Conservation (phyloP, 92 coral and sea anemone genomes). For the Metridium senile region DNA sequence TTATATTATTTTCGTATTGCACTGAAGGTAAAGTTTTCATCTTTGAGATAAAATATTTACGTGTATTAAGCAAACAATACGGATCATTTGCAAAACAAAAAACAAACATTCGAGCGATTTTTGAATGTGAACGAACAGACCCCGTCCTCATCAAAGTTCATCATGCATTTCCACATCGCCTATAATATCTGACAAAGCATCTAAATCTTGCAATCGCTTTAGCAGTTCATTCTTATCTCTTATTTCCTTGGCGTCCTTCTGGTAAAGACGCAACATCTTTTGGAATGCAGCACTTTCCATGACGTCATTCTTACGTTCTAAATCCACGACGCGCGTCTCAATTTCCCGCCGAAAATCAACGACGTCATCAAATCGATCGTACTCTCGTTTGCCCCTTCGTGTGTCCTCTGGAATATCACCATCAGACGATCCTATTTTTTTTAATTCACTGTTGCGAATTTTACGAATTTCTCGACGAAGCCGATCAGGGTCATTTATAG, state of each 20-base stretch:
- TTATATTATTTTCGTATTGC: too few relatives aligned
- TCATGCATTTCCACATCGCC: slow-evolving; percentile 15
- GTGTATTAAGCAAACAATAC: too few relatives aligned
- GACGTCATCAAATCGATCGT: slow-evolving; percentile 51
- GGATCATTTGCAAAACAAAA: too few relatives aligned
- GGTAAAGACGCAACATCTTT: slow-evolving; percentile 49
- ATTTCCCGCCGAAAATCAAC: slow-evolving; percentile 70
- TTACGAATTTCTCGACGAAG: slow-evolving; percentile 78
- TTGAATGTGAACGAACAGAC: too few relatives aligned
- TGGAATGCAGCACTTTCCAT: slow-evolving; percentile 40
- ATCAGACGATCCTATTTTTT: slow-evolving; percentile 71
- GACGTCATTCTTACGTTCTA: slow-evolving; percentile 20
- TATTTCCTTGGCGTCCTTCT: slow-evolving; percentile 60
- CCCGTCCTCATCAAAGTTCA: slow-evolving; percentile 31
- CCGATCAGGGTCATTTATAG: slow-evolving; percentile 48
- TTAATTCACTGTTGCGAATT: slow-evolving; percentile 71
- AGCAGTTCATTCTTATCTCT: slow-evolving; percentile 65
- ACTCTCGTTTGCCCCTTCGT: slow-evolving; percentile 52
- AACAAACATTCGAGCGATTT: too few relatives aligned
- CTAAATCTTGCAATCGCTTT: slow-evolving; percentile 69
- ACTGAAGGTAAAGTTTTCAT: too few relatives aligned
- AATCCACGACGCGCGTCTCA: slow-evolving; percentile 48
- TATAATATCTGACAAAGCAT: slow-evolving; percentile 68
- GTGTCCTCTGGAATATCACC: slow-evolving; percentile 60
- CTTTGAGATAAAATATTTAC: too few relatives aligned